phyloP scores from a whole-genome alignment of 2,888 invertebrate species.

The Autographa pulchrina region DNA sequence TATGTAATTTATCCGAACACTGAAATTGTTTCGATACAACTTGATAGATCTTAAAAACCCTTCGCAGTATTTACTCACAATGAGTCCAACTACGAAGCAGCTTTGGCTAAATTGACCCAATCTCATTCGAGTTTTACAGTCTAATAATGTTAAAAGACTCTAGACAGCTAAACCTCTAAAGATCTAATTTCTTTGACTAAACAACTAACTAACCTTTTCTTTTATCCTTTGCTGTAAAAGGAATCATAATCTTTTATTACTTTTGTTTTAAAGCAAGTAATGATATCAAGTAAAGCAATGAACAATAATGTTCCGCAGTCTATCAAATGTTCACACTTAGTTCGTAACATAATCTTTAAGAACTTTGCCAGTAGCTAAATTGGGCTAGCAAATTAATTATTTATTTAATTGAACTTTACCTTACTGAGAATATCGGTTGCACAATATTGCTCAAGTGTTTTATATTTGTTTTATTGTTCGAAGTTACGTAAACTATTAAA shows the following conservation, averaged over 20 bases:
- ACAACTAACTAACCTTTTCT: neutral
- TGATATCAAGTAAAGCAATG: constrained; percentile 14
- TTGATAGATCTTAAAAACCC: neutral
- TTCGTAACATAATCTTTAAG: constrained; percentile 31
- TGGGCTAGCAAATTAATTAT: constrained; percentile 30
- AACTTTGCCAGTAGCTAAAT: constrained; percentile 27
- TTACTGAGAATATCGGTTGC: constrained; percentile 17
- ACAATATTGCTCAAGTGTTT: constrained; percentile 10
- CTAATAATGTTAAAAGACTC: neutral
- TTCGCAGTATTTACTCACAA: neutral
- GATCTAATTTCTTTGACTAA: neutral
- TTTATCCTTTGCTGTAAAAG: neutral
- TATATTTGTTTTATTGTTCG: neutral
- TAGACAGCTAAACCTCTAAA: neutral
- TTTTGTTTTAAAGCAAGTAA: constrained; percentile 18
- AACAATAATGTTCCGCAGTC: constrained; percentile 26
- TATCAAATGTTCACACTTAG: constrained; percentile 25
- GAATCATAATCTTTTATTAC: constrained; percentile 11
- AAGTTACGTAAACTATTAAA: neutral
- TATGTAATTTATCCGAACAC: no score
- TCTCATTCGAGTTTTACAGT: neutral
- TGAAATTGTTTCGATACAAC: neutral
- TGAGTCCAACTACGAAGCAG: neutral
- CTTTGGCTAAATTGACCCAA: neutral
- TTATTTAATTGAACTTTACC: constrained; percentile 28